A percentile compares a stretch with the other conserved stretches of the same genome.
These are phyloP conservation scores for Stylophora pistillata DNA, from an alignment of 64 coral and sea anemone species.

Conservation along the genomic window DNA sequence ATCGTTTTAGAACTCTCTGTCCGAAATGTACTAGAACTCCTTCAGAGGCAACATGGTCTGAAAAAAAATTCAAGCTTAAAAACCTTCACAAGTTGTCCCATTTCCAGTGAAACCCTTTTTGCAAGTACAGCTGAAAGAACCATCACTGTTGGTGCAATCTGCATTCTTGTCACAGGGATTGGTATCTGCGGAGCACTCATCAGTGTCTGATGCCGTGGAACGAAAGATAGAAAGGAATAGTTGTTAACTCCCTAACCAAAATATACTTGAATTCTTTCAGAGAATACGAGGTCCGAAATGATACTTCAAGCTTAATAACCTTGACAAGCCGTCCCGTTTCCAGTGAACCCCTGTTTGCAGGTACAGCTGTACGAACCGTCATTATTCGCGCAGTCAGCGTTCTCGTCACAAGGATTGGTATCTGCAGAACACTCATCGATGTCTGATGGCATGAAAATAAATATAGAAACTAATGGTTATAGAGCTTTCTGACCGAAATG, in stretches of 20 bases:
- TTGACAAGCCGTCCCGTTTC: constrained; percentile 58
- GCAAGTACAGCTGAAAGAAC: constrained; percentile 66
- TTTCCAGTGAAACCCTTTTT: constrained; percentile 62
- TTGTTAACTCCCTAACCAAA: neutral
- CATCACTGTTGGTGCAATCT: constrained; percentile 61
- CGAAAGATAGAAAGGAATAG: neutral
- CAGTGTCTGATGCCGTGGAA: neutral
- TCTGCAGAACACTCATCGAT: constrained; percentile 51
- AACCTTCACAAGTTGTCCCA: constrained; percentile 52
- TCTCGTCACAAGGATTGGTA: constrained; percentile 2
- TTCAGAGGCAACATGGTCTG: too few relatives aligned
- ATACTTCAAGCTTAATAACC: too few relatives aligned
- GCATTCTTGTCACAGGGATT: constrained; percentile 32
- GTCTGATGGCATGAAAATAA: constrained; percentile 17
- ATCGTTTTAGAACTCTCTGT: too few relatives aligned
- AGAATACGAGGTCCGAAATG: too few relatives aligned
- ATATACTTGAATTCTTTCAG: too few relatives aligned
- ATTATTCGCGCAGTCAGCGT: constrained; percentile 45
- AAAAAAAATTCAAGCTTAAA: neutral
- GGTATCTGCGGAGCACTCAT: constrained; percentile 15
- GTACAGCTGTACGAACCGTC: constrained; percentile 50
- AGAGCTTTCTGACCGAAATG: too few relatives aligned
- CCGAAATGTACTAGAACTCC: too few relatives aligned
- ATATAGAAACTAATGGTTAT: neutral
- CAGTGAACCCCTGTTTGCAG: constrained; percentile 44